A percentile compares a stretch with the other conserved stretches of the same genome.
These are phyloP conservation scores for Pyralis farinalis DNA, from an alignment of 2,888 invertebrate genomes.

Conservation along the genomic window DNA sequence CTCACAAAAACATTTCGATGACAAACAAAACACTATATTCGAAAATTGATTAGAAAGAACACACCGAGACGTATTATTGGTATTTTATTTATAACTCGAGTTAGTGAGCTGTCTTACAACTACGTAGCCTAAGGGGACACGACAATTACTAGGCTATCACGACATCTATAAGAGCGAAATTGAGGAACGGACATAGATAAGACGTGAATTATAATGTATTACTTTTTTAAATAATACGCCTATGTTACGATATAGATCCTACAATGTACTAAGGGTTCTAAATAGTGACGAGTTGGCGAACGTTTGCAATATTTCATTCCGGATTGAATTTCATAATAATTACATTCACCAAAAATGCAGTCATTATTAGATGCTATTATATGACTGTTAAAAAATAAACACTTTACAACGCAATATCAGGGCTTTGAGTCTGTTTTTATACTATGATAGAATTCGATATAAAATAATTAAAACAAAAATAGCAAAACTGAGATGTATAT, in stretches of 20 bases:
- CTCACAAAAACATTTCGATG: slow-evolving; percentile 30
- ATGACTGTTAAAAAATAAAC: no score
- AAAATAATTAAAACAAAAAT: no score
- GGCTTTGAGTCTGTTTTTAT: no score
- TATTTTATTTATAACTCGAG: slow-evolving; percentile 37
- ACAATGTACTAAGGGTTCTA: slow-evolving; percentile 34
- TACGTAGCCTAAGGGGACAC: slow-evolving; percentile 62
- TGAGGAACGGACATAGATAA: slow-evolving; percentile 77
- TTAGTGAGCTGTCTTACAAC: slow-evolving; percentile 70
- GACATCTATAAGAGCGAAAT: slow-evolving; percentile 78
- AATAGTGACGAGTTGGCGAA: slow-evolving; percentile 5
- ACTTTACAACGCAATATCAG: no score
- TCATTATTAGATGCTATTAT: no score
- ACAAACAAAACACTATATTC: slow-evolving; percentile 34
- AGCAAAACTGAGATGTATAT: no score
- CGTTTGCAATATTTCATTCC: neutral
- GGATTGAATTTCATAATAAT: no score
- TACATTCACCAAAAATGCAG: no score
- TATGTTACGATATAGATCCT: slow-evolving; percentile 47
- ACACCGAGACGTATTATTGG: slow-evolving; percentile 45
- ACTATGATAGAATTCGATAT: no score
- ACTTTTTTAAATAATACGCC: slow-evolving; percentile 57
- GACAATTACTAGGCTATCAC: slow-evolving; percentile 76
- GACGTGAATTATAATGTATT: slow-evolving; percentile 56
- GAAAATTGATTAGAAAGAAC: slow-evolving; percentile 49